A percentile compares a stretch with the other conserved stretches of the same genome.
Conservation (phyloP, 2,888 invertebrate species). For the Chirona hameri region DNA sequence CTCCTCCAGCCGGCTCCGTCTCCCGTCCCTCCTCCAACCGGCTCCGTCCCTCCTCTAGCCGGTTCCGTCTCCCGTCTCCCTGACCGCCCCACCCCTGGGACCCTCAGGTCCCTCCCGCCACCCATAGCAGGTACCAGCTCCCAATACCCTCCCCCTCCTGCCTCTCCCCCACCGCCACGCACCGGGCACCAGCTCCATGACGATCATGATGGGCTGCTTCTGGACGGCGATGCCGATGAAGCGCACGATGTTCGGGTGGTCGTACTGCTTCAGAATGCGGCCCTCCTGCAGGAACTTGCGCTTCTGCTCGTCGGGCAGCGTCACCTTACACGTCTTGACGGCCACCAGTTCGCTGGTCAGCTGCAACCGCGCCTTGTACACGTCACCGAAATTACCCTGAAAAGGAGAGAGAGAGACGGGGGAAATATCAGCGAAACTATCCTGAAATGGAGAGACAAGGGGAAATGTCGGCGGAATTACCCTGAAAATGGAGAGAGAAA, state of each 20-base stretch:
- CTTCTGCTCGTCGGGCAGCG: conserved; percentile 87
- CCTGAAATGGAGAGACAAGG: too few species aligned
- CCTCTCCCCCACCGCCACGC: conserved; percentile 39
- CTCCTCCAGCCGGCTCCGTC: too few species aligned
- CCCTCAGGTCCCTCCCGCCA: too few species aligned
- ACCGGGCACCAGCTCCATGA: conserved; percentile 94
- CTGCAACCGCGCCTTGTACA: conserved; percentile 82
- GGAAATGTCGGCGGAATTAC: too few species aligned
- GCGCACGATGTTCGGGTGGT: conserved; percentile 93
- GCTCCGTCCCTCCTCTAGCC: too few species aligned
- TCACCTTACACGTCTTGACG: conserved; percentile 91
- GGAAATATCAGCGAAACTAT: too few species aligned
- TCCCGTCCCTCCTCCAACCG: too few species aligned
- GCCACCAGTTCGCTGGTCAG: conserved; percentile 78
- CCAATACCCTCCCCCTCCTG: background rate
- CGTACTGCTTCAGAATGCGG: conserved; percentile 90
- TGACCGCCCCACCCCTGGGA: too few species aligned
- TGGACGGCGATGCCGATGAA: conserved; percentile 97
- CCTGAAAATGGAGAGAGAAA: too few species aligned
- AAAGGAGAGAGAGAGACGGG: conserved; percentile 36
- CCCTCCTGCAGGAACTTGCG: conserved; percentile 94
- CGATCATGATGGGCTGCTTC: conserved; percentile 97
- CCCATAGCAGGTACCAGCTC: too few species aligned
- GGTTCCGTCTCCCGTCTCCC: too few species aligned
- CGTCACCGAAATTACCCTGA: conserved; percentile 96